Base-by-base conservation (phyloP, 2,888 invertebrate species). In the Allygus modestus region DNA sequence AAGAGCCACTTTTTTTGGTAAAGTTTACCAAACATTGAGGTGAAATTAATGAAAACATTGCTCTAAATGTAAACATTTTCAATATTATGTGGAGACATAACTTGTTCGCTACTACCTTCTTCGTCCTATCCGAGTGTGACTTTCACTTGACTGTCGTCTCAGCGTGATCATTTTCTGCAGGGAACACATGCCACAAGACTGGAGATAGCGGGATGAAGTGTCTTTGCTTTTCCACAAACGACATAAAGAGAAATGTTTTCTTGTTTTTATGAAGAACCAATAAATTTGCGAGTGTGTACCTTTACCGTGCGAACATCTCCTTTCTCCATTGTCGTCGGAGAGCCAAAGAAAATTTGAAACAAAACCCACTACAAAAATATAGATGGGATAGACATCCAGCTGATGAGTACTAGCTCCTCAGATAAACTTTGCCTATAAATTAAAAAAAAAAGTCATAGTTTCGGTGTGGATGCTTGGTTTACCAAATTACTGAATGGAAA, bases 381-480 rank as follows among this genome's bases (percentile, higher is more conserved):
- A 51, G 7, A 31, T 12, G 79, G 79, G 20, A 79, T 79, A n/a
- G 79, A 79, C 15, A 79, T 79, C 54, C 28, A 79, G 46, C n/a
- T 79, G 31, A 58, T 79, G 79, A 26, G 17, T 37, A 33, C 28
- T 58, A 11, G 15, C 79, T 33, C 0, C 15, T 28, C 23, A 28
- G 28, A 20, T 33, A 12, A 79, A 79, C 46, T 58, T 79, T 28
- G 58, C 79, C 17, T 54, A 54, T 12, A 20, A 33, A 17, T 79
- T 79, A 12, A 15, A 23, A 23, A 28, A n/a, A 37, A 54, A 37
- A 54, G 37, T 33, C 31, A 33, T 17, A 79, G 58, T 58, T 31
- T n/a, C 46, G 79, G 58, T 26, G 0, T 58, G n/a, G 79, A 79
- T 20, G 54, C 79, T 9, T 79, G 79, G 79, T 51, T 58, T 58